phyloP scores from a whole-genome alignment of 2,113 vertebrate genomes.

The Dicerorhinus sumatrensis region DNA sequence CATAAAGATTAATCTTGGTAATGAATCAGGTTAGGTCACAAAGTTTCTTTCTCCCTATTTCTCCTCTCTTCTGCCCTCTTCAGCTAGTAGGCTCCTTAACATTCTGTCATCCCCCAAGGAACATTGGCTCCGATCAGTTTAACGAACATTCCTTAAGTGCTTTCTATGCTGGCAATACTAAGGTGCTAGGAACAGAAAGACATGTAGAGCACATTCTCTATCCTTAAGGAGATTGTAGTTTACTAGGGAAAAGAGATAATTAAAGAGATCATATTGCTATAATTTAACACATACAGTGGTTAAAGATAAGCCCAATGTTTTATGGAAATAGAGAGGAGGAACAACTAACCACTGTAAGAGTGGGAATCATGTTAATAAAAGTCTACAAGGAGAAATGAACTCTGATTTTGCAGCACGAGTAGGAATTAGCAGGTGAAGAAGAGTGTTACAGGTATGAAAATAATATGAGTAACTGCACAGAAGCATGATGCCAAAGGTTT shows the following conservation, averaged over 20 bases:
- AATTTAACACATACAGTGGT: background rate
- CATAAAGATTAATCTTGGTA: background rate
- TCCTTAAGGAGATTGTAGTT: slow-evolving; percentile 41
- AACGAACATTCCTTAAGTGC: background rate
- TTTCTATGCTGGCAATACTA: background rate
- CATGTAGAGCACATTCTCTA: background rate
- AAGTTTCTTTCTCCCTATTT: background rate
- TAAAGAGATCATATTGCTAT: slow-evolving; percentile 50
- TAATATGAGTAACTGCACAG: background rate
- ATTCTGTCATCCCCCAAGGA: background rate
- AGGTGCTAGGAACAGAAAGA: background rate
- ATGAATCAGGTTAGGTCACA: background rate
- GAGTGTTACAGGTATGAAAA: background rate
- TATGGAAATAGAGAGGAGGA: slow-evolving; percentile 15
- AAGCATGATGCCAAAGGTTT: background rate
- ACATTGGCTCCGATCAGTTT: background rate
- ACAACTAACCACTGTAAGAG: background rate
- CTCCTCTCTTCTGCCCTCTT: background rate
- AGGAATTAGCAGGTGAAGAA: slow-evolving; percentile 42
- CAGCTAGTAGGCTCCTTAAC: background rate
- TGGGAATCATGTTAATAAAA: slow-evolving; percentile 28
- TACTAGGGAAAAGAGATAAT: slow-evolving; percentile 49
- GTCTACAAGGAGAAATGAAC: slow-evolving; percentile 37
- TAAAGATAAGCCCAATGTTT: slow-evolving; percentile 62
- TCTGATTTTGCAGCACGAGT: background rate